A percentile compares a stretch with the other conserved stretches of the same genome.
Conservation (phyloP, 2,797 vertebrate genomes). For the Hippoglossus hippoglossus region DNA sequence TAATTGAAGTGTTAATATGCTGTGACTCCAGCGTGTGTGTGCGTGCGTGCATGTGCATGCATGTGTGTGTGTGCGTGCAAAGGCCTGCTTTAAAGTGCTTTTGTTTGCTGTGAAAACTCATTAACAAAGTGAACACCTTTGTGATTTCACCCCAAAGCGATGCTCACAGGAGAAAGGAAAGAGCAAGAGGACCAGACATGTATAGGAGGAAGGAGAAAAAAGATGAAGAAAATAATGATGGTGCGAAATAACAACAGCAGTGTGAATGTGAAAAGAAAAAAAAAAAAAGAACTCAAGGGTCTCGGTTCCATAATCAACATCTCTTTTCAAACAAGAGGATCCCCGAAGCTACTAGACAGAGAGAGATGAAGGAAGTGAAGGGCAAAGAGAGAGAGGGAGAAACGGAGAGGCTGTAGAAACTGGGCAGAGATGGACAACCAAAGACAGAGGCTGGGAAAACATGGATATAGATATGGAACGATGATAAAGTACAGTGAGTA, state of each 20-base stretch:
- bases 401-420: background rate
- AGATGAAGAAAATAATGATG: slow-evolving; percentile 34
- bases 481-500: background rate
- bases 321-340: slow-evolving; percentile 51
- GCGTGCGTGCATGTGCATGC: slow-evolving; percentile 22
- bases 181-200: slow-evolving; percentile 27
- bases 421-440: slow-evolving; percentile 18
- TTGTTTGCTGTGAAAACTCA: slow-evolving; percentile 79
- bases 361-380: background rate
- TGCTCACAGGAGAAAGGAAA: slow-evolving; percentile 44
- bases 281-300: slow-evolving; percentile 3
- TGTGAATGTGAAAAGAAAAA: slow-evolving; percentile 6
- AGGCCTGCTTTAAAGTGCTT: slow-evolving; percentile 61
- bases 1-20: slow-evolving; percentile 84
- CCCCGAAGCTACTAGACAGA: slow-evolving; percentile 43
- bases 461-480: slow-evolving; percentile 2
- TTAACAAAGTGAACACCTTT: slow-evolving; percentile 75
- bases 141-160: slow-evolving; percentile 65
- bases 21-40: slow-evolving; percentile 63
- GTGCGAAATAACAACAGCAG: slow-evolving; percentile 38
- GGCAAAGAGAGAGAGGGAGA: background rate
- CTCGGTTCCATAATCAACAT: slow-evolving; percentile 50
- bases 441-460: slow-evolving; percentile 7
- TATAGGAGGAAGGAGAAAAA: background rate
- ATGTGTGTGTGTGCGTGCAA: slow-evolving; percentile 33